Evolutionary conservation across 1,140 invertebrate species (phyloP).

Genomic region (Zaprionus davidi): DNA sequence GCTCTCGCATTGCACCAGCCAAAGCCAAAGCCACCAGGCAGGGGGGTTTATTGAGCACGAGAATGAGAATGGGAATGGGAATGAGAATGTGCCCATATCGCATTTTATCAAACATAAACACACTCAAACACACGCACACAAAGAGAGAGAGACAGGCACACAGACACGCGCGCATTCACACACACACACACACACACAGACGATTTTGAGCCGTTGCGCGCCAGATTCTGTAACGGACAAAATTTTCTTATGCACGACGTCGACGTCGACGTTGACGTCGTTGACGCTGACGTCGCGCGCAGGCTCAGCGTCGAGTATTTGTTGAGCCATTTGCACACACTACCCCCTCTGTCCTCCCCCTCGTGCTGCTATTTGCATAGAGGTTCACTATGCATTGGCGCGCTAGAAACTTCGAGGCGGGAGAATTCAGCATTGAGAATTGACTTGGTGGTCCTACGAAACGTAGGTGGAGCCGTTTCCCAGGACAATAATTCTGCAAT

Average conservation of each 20-base stretch:
- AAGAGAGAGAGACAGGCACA: not conserved
- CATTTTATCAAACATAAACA: constrained; percentile 82
- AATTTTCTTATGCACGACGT: constrained; percentile 69
- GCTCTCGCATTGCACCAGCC: constrained; percentile 48
- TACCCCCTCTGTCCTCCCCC: not conserved
- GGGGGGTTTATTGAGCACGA: constrained; percentile 63
- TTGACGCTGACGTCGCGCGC: constrained; percentile 1
- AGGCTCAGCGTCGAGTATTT: constrained; percentile 42
- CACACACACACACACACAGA: constrained; percentile 26
- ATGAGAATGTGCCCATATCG: constrained; percentile 81
- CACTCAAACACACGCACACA: constrained; percentile 28
- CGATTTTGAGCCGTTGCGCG: constrained; percentile 38
- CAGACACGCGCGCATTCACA: not conserved
- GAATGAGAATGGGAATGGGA: constrained; percentile 50
- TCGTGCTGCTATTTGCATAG: constrained; percentile 45
- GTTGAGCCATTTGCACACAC: constrained; percentile 36
- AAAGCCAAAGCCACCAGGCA: constrained; percentile 27
- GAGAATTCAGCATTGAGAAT: not conserved
- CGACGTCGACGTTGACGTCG: not conserved
- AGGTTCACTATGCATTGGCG: constrained; percentile 18
- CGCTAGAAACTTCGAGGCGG: not conserved
- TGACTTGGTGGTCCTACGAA: constrained; percentile 71
- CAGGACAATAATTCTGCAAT: constrained; percentile 82
- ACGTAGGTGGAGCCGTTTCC: constrained; percentile 73
- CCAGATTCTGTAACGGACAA: constrained; percentile 83